Base-by-base conservation (phyloP, 2,888 invertebrate species). In the Caenorhabditis angaria region DNA sequence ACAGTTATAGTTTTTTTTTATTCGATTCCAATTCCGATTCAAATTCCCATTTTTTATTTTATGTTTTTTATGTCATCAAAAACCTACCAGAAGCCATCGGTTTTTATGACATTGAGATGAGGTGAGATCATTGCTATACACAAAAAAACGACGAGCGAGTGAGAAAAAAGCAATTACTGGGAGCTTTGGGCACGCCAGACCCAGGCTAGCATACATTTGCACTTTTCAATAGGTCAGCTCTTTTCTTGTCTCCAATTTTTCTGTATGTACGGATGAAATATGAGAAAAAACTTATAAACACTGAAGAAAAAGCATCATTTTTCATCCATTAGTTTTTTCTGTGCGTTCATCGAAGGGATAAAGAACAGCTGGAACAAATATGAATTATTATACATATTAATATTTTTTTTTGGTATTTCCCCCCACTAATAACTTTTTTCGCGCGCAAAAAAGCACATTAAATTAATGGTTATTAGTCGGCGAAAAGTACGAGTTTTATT, bases 311-410 rank as follows among this genome's bases (percentile, higher is more conserved):
- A 41, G 41, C 41, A 41, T 41, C 41, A 41, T 41, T 41, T 41
- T 41, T 41, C 41, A 41, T 41, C n/a, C n/a, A n/a, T n/a, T n/a
- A n/a, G n/a, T n/a, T 41, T 41, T 14, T 41, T 41, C 18, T 41
- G 41, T 41, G 3, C 2, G 6, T 41, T 41, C 2, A 18, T 41
- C 18, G 10, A 18, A 6, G 3, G 41, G 14, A 41, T n/a, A n/a
- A n/a, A 12, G 41, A 41, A 41, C 41, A 41, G 41, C 41, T 41
- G 41, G 41, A 41, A 41, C 41, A 41, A 41, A 41, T 41, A 41
- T 32, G 10, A 32, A 32, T 8, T 32, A 8, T 10, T 32, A 5
- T 32, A 32, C 10, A n/a, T n/a, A n/a, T n/a, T n/a, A n/a, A n/a
- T n/a, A n/a, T n/a, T n/a, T n/a, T n/a, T n/a, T n/a, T n/a, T n/a